Evolutionary conservation across 2,797 vertebrate genomes (phyloP).

Genomic region (Phalloptychus januarius): DNA sequence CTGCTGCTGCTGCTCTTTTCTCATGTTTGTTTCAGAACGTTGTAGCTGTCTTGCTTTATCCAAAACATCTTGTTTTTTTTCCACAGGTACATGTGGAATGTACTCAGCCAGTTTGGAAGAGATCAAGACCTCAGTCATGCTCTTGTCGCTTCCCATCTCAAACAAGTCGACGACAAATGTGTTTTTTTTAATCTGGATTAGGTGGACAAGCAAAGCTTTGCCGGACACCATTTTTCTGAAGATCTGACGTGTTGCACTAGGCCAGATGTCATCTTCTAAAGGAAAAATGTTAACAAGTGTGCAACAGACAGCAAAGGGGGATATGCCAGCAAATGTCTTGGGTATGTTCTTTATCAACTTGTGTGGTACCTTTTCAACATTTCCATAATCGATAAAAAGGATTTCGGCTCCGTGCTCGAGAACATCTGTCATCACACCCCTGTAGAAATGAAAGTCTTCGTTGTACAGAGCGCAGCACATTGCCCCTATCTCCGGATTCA

Average conservation of each 20-base stretch:
- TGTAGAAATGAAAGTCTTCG: slow-evolving; percentile 86
- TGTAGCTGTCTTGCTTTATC: neutral
- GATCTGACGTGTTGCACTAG: slow-evolving; percentile 74
- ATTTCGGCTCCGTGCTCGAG: slow-evolving; percentile 78
- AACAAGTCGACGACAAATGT: slow-evolving; percentile 81
- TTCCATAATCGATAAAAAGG: slow-evolving; percentile 92
- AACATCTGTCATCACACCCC: slow-evolving; percentile 82
- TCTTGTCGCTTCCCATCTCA: slow-evolving; percentile 58
- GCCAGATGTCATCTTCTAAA: slow-evolving; percentile 84
- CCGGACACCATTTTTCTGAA: slow-evolving; percentile 83
- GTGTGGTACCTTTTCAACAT: slow-evolving; percentile 85
- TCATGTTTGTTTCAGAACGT: neutral
- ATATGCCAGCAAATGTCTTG: slow-evolving; percentile 77
- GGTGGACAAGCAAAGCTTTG: slow-evolving; percentile 78
- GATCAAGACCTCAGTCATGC: slow-evolving; percentile 78
- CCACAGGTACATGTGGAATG: slow-evolving; percentile 16
- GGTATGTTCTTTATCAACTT: slow-evolving; percentile 87
- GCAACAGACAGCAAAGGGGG: slow-evolving; percentile 87
- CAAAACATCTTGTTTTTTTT: slow-evolving; percentile 3
- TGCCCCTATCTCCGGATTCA: slow-evolving; percentile 81
- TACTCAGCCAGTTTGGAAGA: slow-evolving; percentile 80
- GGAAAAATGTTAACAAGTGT: slow-evolving; percentile 82
- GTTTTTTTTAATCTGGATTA: slow-evolving; percentile 75
- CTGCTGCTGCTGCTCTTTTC: neutral
- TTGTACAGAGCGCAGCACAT: slow-evolving; percentile 90